A percentile compares a stretch with the other conserved stretches of the same genome.
Conservation (phyloP, 2,113 vertebrate genomes). For the Centropus unirufus region DNA sequence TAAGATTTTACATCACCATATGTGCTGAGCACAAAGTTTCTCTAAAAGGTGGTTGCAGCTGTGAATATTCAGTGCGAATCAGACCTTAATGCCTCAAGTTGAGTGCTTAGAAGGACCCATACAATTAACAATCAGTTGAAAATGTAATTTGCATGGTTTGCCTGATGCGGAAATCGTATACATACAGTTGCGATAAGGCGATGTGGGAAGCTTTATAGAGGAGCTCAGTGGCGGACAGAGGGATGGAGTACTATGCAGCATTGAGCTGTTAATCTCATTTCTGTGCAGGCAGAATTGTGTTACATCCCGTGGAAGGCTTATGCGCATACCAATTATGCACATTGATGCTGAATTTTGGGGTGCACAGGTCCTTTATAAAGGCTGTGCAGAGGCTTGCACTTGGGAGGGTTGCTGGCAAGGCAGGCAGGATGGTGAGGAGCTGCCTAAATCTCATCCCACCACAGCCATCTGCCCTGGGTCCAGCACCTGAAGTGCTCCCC, state of each 20-base stretch:
- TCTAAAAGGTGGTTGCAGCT: not conserved
- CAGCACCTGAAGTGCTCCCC: not conserved
- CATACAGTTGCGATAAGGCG: not conserved
- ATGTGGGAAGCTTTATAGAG: not conserved
- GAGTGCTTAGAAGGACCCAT: not conserved
- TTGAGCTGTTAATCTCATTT: slow-evolving; percentile 2
- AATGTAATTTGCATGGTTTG: not conserved
- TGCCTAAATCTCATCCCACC: not conserved
- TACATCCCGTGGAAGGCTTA: not conserved
- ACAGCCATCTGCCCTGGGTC: not conserved
- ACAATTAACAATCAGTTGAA: not conserved
- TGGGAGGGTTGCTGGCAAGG: not conserved
- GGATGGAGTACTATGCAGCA: not conserved
- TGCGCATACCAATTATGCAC: not conserved
- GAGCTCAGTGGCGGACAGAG: not conserved
- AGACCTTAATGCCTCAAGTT: not conserved
- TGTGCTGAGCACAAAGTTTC: not conserved
- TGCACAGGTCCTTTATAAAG: not conserved
- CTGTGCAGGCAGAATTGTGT: not conserved
- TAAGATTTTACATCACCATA: not conserved
- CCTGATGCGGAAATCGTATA: not conserved
- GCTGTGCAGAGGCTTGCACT: not conserved
- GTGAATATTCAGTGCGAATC: not conserved
- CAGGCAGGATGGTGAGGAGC: not conserved
- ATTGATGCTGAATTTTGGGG: not conserved